Evolutionary conservation across 2,797 vertebrate species (phyloP), one percentile per base, ranked within the genome.

Genomic region (Ammospiza maritima): DNA sequence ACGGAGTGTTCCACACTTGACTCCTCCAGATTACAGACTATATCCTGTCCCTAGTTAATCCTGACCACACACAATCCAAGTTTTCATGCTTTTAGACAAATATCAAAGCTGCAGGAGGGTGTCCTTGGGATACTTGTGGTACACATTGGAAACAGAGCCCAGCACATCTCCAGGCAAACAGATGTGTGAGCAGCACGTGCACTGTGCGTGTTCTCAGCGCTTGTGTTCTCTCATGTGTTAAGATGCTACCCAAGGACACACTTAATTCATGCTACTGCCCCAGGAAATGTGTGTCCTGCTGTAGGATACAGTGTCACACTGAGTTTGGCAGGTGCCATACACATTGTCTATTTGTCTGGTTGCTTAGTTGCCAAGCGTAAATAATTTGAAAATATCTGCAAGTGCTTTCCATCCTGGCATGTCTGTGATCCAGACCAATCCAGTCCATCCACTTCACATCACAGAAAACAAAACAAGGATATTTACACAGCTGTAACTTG

Each of bases 401-500:
- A 94, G 90, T 30, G 48, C 88, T 94, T 93, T 96, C 93, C 91
- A 86, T 85, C 85, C 86, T 92, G 78, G 88, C 93, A 94, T 75
- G 91, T 75, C 81, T 82, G 91, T 61, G 77, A 89, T 72, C 71
- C 92, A 87, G 94, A 83, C 64, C 16, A 62, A 96, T 93, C 95
- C 96, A 95, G 96, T 96, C 94, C 90, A 82, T 95, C 95, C 95
- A 91, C 95, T 97, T 96, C 89, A 95, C 95, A 94, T 97, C 95
- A 95, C 83, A 84, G 93, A 96, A 97, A 96, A 95, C 94, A 97
- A 94, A 96, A 95, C 95, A 90, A 88, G 69, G 94, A 92, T 97
- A 96, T 98, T 98, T 97, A 96, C 96, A 97, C 97, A 98, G 97
- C 97, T 97, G 97, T 86, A 92, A 95, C 92, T 94, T 94, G 93